These are phyloP conservation scores for Chaetodon trifasciatus DNA, from an alignment of 2,797 vertebrate species.

Conservation along the genomic window DNA sequence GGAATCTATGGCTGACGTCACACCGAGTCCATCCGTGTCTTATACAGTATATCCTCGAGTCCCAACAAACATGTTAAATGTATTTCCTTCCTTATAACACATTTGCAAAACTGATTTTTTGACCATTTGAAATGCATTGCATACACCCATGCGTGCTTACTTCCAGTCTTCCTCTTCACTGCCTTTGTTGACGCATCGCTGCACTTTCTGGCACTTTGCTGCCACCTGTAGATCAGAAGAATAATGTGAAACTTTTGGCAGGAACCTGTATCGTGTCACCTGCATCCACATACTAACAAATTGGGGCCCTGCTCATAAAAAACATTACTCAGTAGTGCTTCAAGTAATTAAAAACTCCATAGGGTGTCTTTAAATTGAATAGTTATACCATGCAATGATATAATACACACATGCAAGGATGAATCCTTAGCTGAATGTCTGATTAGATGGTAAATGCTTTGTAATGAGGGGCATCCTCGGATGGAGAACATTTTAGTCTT, in stretches of 20 bases:
- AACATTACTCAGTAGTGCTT: not conserved
- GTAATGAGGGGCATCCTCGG: not conserved
- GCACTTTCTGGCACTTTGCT: not conserved
- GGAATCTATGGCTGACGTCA: too few species aligned
- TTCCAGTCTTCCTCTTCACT: not conserved
- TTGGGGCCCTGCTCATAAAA: not conserved
- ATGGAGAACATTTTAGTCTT: slow-evolving; percentile 56
- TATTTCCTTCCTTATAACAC: not conserved
- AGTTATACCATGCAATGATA: slow-evolving; percentile 1
- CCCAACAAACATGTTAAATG: not conserved
- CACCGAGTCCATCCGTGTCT: too few species aligned
- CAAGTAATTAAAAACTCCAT: not conserved
- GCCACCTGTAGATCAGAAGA: slow-evolving; percentile 8
- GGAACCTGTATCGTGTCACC: not conserved
- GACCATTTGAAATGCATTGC: not conserved
- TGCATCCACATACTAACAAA: not conserved
- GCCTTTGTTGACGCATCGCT: not conserved
- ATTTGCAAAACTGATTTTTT: not conserved
- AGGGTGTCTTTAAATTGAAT: slow-evolving; percentile 1
- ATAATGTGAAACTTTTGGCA: not conserved
- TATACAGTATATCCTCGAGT: not conserved
- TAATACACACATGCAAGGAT: slow-evolving; percentile 18
- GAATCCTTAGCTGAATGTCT: slow-evolving; percentile 15
- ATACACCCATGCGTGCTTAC: not conserved
- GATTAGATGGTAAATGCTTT: slow-evolving; percentile 51